These are phyloP conservation scores for Xyrichtys novacula DNA, from an alignment of 2,797 vertebrate species.

Conservation along the genomic window DNA sequence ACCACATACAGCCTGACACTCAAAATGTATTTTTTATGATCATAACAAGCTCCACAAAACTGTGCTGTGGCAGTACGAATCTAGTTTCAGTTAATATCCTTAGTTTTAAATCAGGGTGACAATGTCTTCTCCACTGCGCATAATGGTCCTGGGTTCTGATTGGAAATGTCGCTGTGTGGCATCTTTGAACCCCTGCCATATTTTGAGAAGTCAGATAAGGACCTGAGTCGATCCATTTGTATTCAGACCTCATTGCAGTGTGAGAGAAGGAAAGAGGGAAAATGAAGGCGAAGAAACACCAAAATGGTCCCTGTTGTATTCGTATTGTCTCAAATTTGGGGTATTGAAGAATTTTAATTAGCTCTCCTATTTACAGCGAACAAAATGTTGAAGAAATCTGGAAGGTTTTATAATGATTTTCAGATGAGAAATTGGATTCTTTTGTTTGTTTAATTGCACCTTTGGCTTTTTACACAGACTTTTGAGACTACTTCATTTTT, in stretches of 20 bases:
- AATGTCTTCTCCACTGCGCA: not conserved
- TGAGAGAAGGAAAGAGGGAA: not conserved
- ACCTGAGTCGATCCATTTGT: not conserved
- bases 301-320: not conserved
- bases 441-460: too few species aligned
- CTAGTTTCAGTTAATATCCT: not conserved
- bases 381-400: not conserved
- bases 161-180: not conserved
- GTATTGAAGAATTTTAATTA: not conserved
- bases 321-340: not conserved
- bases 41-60: not conserved
- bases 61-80: too few species aligned
- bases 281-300: not conserved
- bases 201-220: not conserved
- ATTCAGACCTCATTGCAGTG: not conserved
- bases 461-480: too few species aligned
- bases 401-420: too few species aligned
- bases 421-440: too few species aligned
- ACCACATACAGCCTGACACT: not conserved
- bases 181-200: not conserved
- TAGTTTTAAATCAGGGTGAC: not conserved
- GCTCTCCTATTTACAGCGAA: not conserved
- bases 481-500: too few species aligned
- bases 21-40: too few species aligned
- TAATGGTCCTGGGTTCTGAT: not conserved